A percentile compares a stretch with the other conserved stretches of the same genome.
phyloP scores from a whole-genome alignment of 2,888 invertebrate genomes.

The Nowickia ferox region DNA sequence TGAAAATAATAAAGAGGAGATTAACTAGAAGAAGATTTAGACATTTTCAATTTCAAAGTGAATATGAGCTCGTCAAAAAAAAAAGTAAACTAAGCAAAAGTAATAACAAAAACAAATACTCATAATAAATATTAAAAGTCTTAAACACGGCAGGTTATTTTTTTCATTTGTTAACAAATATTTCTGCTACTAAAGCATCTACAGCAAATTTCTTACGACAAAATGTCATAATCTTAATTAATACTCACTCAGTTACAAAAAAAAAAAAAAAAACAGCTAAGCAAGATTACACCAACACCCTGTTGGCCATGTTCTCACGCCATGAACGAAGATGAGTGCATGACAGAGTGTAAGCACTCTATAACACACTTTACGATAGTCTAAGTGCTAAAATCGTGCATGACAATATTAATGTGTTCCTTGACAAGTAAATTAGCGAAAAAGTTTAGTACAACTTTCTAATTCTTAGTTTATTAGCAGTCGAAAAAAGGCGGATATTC shows the following conservation, averaged over 20 bases:
- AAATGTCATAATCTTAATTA: slow-evolving; percentile 71
- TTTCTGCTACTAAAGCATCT: slow-evolving; percentile 39
- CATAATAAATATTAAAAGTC: slow-evolving; percentile 46
- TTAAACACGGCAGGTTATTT: slow-evolving; percentile 47
- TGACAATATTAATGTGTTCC: background rate
- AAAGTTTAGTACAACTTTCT: slow-evolving; percentile 7
- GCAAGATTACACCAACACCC: slow-evolving; percentile 28
- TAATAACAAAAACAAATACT: slow-evolving; percentile 36
- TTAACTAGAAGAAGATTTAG: slow-evolving; percentile 67
- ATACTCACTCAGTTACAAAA: slow-evolving; percentile 38
- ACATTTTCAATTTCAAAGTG: slow-evolving; percentile 68
- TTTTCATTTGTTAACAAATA: slow-evolving; percentile 20
- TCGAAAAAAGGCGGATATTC: too few species aligned
- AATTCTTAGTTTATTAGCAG: background rate
- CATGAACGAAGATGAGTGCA: too few species aligned
- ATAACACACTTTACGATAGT: too few species aligned
- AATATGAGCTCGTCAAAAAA: slow-evolving; percentile 46
- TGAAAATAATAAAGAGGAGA: slow-evolving; percentile 67
- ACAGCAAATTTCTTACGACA: slow-evolving; percentile 47
- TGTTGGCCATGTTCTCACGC: too few species aligned
- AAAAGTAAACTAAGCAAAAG: background rate
- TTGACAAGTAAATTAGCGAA: background rate
- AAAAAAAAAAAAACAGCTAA: slow-evolving; percentile 3
- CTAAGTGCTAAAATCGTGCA: background rate
- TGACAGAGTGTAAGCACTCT: too few species aligned